Conservation (phyloP, 2,113 vertebrate genomes). For the Thalassarche chlororhynchos region DNA sequence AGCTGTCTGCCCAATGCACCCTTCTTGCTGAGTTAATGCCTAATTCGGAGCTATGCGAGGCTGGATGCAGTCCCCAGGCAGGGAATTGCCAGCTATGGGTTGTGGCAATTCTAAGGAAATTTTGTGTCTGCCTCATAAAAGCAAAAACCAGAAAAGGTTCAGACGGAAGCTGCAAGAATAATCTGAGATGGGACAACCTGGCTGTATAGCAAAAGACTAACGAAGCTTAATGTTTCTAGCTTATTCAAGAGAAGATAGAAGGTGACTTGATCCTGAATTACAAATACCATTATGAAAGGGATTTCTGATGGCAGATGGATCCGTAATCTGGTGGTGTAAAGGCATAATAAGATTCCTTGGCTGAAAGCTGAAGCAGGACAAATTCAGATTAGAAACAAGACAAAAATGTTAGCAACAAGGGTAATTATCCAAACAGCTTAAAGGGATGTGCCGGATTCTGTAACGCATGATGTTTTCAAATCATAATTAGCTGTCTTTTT, state of each 20-base stretch:
- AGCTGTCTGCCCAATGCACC: neutral
- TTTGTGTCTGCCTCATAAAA: neutral
- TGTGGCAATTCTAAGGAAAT: neutral
- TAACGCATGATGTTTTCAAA: neutral
- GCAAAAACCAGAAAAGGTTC: neutral
- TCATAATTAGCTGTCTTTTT: neutral
- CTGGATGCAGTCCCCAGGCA: neutral
- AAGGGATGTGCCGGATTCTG: neutral
- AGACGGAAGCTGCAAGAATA: neutral
- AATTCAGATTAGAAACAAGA: conserved; percentile 16
- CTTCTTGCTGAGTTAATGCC: neutral
- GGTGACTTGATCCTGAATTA: neutral
- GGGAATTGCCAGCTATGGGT: neutral
- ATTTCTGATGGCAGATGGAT: conserved; percentile 16
- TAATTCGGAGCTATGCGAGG: neutral
- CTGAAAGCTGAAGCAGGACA: conserved; percentile 3
- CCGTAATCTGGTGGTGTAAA: neutral
- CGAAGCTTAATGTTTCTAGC: neutral
- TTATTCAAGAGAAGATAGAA: neutral
- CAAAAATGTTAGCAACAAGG: neutral
- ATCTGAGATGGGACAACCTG: neutral
- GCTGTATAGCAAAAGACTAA: neutral
- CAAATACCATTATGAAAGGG: neutral
- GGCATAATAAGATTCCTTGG: neutral
- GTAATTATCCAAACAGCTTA: conserved; percentile 25